phyloP scores from a whole-genome alignment of 1,140 invertebrate genomes.

The Acromyrmex echinatior region DNA sequence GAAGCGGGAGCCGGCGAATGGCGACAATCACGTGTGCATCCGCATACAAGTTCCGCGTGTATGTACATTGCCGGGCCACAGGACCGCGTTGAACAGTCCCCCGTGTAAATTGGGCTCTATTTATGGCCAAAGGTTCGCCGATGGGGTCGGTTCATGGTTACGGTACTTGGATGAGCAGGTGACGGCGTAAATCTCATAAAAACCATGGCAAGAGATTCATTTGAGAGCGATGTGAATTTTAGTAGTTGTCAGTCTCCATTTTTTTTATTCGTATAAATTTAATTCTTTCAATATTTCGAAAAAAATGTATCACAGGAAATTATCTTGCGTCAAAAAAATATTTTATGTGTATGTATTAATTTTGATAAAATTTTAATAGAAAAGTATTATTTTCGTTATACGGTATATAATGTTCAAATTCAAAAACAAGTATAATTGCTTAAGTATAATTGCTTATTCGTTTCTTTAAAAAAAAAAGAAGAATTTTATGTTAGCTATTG shows the following conservation, averaged over 20 bases:
- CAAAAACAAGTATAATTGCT: neutral
- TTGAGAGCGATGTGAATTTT: constrained; percentile 4
- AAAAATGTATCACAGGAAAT: neutral
- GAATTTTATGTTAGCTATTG: neutral
- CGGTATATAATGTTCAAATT: neutral
- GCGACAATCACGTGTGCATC: constrained; percentile 59
- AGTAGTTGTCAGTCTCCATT: no score
- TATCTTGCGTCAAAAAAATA: neutral
- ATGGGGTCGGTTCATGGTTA: constrained; percentile 45
- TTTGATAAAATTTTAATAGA: constrained; percentile 13
- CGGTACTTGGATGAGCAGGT: constrained; percentile 58
- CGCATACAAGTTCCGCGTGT: constrained; percentile 59
- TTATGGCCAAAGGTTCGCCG: constrained; percentile 66
- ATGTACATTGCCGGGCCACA: constrained; percentile 43
- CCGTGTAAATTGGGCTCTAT: constrained; percentile 73
- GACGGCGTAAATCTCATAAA: constrained; percentile 33
- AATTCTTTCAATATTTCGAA: neutral
- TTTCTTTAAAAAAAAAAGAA: neutral
- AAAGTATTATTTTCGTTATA: neutral
- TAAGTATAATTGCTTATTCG: neutral
- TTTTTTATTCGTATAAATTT: neutral
- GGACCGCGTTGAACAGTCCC: constrained; percentile 48
- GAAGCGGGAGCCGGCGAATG: constrained; percentile 41
- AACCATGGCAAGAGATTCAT: neutral
- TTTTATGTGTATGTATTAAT: neutral